Conservation (phyloP, 2,797 vertebrate genomes). For the Siniperca scherzeri region DNA sequence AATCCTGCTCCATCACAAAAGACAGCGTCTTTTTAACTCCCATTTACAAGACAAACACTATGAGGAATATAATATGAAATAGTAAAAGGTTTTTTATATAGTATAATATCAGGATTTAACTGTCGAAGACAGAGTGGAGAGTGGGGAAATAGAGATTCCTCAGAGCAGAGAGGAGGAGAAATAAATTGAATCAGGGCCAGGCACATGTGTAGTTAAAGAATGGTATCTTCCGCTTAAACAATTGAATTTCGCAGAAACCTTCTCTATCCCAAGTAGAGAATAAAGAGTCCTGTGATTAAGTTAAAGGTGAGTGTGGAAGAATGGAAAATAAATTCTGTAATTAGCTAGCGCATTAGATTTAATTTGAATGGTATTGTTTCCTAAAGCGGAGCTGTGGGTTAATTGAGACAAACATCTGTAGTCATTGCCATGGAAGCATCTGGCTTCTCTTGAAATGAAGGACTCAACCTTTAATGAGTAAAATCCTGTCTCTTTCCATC, state of each 20-base stretch:
- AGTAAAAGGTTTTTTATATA: constrained; percentile 14
- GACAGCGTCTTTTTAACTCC: constrained; percentile 10
- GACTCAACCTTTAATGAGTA: not conserved
- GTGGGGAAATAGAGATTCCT: constrained; percentile 8
- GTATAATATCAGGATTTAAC: constrained; percentile 9
- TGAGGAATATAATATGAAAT: constrained; percentile 31
- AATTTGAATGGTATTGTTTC: constrained; percentile 61
- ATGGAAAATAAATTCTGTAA: constrained; percentile 70
- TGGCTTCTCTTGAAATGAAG: constrained; percentile 30
- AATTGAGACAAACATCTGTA: constrained; percentile 64
- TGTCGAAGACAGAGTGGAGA: not conserved
- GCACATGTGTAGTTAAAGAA: constrained; percentile 56
- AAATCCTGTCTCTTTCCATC: constrained; percentile 1
- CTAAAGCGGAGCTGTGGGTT: constrained; percentile 47
- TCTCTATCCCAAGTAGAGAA: constrained; percentile 55
- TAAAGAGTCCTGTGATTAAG: constrained; percentile 71
- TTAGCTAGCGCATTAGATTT: constrained; percentile 69
- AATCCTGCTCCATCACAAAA: constrained; percentile 34
- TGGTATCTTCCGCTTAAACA: constrained; percentile 52
- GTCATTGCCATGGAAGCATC: constrained; percentile 47
- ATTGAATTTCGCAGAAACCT: constrained; percentile 69
- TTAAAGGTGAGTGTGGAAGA: constrained; percentile 66
- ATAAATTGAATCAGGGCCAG: constrained; percentile 45
- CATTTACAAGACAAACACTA: constrained; percentile 35
- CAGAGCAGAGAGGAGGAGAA: constrained; percentile 18